phyloP scores from a whole-genome alignment of 2,888 invertebrate genomes.

The Papilio elwesi region DNA sequence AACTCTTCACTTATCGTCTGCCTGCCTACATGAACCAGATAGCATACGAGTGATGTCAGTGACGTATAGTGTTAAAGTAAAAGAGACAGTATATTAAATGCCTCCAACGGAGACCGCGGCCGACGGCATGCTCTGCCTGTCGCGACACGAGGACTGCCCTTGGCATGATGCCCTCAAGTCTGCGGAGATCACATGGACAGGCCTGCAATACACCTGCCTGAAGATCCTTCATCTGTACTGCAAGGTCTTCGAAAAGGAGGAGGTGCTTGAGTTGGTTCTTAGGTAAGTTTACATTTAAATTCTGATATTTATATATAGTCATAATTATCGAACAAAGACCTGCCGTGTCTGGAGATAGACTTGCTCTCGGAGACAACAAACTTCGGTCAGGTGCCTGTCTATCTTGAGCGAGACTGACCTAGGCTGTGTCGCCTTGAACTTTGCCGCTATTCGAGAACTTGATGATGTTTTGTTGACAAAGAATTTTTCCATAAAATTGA shows the following conservation, averaged over 20 bases:
- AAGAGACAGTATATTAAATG: conserved; percentile 63
- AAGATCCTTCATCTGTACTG: conserved; percentile 93
- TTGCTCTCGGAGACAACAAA: too few species aligned
- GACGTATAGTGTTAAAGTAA: conserved; percentile 28
- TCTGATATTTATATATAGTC: too few species aligned
- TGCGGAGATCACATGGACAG: conserved; percentile 89
- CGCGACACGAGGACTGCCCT: conserved; percentile 86
- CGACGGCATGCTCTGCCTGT: conserved; percentile 85
- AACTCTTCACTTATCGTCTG: background rate
- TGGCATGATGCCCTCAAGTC: conserved; percentile 84
- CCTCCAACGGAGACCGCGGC: conserved; percentile 75
- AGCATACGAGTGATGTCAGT: conserved; percentile 36
- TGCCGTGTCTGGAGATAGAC: too few species aligned
- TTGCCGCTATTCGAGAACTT: too few species aligned
- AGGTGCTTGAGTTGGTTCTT: conserved; percentile 90
- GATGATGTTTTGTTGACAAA: too few species aligned
- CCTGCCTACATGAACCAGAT: conserved; percentile 43
- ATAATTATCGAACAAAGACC: too few species aligned
- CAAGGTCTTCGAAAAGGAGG: conserved; percentile 93
- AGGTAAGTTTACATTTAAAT: conserved; percentile 81
- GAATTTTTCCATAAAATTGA: too few species aligned
- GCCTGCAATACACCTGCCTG: conserved; percentile 92
- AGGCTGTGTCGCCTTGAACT: too few species aligned
- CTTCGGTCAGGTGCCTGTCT: too few species aligned
- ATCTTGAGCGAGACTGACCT: too few species aligned